Conservation (phyloP, 2,888 invertebrate genomes). For the Phorcus lineatus region DNA sequence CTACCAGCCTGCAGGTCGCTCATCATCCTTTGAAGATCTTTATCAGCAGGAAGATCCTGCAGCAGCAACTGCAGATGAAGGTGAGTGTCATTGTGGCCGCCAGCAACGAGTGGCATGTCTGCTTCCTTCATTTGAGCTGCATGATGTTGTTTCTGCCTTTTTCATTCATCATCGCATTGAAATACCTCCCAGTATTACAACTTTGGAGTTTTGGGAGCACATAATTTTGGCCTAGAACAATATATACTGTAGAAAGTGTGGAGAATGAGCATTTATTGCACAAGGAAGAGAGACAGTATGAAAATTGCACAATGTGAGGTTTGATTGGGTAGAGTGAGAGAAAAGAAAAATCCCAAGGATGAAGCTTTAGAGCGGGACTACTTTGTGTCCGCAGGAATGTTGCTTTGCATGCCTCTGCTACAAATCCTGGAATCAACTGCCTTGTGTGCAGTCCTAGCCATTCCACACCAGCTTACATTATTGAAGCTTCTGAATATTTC, state of each 20-base stretch:
- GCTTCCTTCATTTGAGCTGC: conserved; percentile 26
- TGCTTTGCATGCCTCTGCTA: conserved; percentile 22
- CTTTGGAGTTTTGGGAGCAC: conserved; percentile 26
- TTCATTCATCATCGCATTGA: conserved; percentile 23
- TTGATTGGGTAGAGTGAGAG: conserved; percentile 21
- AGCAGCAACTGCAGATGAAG: conserved; percentile 27
- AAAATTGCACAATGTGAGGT: conserved; percentile 15
- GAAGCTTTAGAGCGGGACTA: conserved; percentile 1
- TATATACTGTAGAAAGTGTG: conserved; percentile 17
- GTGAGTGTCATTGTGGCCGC: conserved; percentile 31
- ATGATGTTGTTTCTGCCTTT: conserved; percentile 27
- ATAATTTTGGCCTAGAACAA: neutral
- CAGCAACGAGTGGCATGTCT: conserved; percentile 17
- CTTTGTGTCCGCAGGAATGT: neutral
- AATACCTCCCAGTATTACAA: conserved; percentile 14
- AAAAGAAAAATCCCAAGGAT: neutral
- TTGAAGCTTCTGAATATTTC: conserved; percentile 2
- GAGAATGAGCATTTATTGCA: conserved; percentile 20
- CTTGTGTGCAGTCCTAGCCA: conserved; percentile 25
- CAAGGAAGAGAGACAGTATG: conserved; percentile 16
- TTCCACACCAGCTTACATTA: conserved; percentile 22
- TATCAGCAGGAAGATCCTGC: conserved; percentile 50
- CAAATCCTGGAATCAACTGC: conserved; percentile 12
- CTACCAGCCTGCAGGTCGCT: conserved; percentile 50
- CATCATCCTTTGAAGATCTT: conserved; percentile 69